Evolutionary conservation across 2,797 vertebrate genomes (phyloP).

Genomic region (Myiotriccus ornatus): DNA sequence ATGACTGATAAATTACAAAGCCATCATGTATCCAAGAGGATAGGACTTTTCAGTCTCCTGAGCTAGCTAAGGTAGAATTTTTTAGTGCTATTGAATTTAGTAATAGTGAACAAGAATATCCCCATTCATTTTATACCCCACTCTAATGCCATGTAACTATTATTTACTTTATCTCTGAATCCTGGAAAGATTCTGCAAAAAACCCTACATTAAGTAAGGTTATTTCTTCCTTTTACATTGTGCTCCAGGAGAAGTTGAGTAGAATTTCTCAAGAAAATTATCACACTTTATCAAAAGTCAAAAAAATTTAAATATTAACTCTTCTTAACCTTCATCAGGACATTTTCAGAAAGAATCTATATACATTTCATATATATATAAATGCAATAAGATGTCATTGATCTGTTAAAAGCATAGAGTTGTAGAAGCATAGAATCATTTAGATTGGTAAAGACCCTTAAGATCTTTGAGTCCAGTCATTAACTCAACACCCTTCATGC

Average conservation of each 20-base stretch:
- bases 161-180: constrained; percentile 8
- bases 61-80: not conserved
- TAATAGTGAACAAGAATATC: not conserved
- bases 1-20: constrained; percentile 5
- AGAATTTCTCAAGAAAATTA: not conserved
- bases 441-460: not conserved
- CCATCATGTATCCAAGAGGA: not conserved
- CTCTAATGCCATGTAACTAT: not conserved
- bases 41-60: not conserved
- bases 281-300: accelerated
- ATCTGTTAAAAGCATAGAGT: not conserved
- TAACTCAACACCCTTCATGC: not conserved
- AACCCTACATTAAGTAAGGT: not conserved
- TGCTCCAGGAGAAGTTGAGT: not conserved
- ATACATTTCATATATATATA: not conserved
- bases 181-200: constrained; percentile 9
- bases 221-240: not conserved
- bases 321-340: not conserved
- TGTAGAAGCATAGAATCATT: not conserved
- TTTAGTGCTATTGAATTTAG: not conserved
- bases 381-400: not conserved
- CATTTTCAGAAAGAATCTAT: not conserved
- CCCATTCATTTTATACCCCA: not conserved
- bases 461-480: not conserved
- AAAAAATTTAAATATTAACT: not conserved